Base-by-base conservation (phyloP, 2,113 vertebrate species). In the Rhegmatorhina hoffmannsi region DNA sequence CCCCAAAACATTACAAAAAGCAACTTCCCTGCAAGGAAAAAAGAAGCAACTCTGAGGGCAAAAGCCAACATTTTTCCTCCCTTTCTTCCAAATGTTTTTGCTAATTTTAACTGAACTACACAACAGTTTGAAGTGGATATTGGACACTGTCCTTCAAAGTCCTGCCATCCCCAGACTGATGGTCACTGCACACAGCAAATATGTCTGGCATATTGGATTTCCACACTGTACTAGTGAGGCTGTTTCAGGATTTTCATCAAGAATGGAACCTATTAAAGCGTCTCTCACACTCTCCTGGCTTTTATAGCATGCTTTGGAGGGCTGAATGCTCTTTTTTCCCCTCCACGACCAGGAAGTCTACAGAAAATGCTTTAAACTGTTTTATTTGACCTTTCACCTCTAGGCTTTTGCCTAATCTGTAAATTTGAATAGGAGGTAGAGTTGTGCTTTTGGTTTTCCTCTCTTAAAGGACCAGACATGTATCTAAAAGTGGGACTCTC, bases 241-340 rank as follows among this genome's bases (percentile, higher is more conserved):
- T 66, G 74, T 94, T 95, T 50, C 17, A 31, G 79, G 88, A 95
- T 94, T 96, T 95, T 92, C 91, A 78, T 87, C 94, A 85, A 95
- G 96, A 93, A 92, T 94, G 96, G 97, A 97, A 97, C 83, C 76
- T 74, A 97, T 97, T 95, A 95, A 78, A 81, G 75, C 38, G 79
- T 88, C 93, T 96, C 95, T 55, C 73, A 83, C 75, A 70, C 93
- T 94, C n/a, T 83, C 66, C 72, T 96, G 69, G 50, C 49, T 95
- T 91, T 97, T 96, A 96, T 88, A 86, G 96, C 84, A 86, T 77
- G 84, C 85, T 94, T 81, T 70, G 59, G 88, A 84, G 38, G 46
- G 69, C 81, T 53, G 52, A 5, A 12, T 74, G 79, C 55, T 95
- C 49, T 82, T 80, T 82, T 96, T 86, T 28, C 52, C 55, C 49